These are phyloP conservation scores for Pachycephus smyrnensis DNA, from an alignment of 2,888 invertebrate species.

Conservation along the genomic window DNA sequence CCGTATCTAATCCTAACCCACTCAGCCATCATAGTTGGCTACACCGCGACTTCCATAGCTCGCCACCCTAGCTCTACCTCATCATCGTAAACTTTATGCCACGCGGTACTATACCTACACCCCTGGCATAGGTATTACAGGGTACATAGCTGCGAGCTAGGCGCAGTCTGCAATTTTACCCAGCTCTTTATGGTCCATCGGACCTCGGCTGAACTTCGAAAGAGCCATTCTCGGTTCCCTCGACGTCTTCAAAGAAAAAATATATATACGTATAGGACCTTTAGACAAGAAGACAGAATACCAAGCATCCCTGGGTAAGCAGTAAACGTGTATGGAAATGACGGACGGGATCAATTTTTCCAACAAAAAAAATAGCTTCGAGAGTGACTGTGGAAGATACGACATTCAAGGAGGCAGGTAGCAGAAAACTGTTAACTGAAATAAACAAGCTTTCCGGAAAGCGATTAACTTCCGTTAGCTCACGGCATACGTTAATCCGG, in stretches of 20 bases:
- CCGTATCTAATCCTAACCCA: conserved; percentile 6
- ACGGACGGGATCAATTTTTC: background rate
- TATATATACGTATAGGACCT: background rate
- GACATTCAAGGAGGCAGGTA: background rate
- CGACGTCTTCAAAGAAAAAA: background rate
- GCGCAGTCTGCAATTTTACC: conserved; percentile 33
- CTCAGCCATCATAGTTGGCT: background rate
- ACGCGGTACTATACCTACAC: conserved; percentile 24
- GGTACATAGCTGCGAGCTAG: conserved; percentile 25
- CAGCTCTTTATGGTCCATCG: conserved; percentile 47
- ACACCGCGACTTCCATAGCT: background rate
- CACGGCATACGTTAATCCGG: conserved; percentile 38
- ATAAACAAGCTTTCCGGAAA: background rate
- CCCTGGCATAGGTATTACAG: conserved; percentile 26
- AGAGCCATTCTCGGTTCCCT: conserved; percentile 5
- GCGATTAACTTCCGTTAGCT: background rate
- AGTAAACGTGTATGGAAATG: background rate
- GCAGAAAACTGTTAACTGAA: background rate
- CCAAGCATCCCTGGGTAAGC: background rate
- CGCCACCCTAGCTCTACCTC: conserved; percentile 34
- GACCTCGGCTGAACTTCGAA: conserved; percentile 38
- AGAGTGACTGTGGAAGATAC: background rate
- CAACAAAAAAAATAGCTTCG: background rate
- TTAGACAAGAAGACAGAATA: background rate
- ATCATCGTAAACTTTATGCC: conserved; percentile 53